Percentiles rank a stretch among this genome's conserved stretches.
phyloP scores from a whole-genome alignment of 1,140 invertebrate species.

The Zelostemma sp. region DNA sequence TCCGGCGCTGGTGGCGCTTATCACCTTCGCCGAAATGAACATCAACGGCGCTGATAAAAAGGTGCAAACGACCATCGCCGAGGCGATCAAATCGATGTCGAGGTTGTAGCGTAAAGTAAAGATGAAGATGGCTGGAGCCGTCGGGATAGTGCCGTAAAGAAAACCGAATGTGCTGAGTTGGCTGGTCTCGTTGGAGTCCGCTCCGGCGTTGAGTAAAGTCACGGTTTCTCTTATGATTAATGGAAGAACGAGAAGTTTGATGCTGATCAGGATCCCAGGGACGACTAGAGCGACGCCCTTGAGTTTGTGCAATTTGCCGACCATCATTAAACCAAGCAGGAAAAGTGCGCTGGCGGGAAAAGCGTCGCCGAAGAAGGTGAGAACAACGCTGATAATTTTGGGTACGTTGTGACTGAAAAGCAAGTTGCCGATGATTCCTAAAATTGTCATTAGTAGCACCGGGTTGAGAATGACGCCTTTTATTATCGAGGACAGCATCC shows the following conservation, averaged over 20 bases:
- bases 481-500: conserved; percentile 66
- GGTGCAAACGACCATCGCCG: conserved; percentile 93
- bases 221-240: conserved; percentile 89
- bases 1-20: conserved; percentile 77
- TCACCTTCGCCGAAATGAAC: conserved; percentile 95
- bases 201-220: conserved; percentile 78
- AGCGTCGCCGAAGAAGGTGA: conserved; percentile 86
- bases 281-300: conserved; percentile 82
- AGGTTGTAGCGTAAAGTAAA: conserved; percentile 91
- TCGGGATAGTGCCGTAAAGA: conserved; percentile 95
- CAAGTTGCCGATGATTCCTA: conserved; percentile 90
- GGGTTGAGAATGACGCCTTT: conserved; percentile 90
- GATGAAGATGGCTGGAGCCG: conserved; percentile 94
- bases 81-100: conserved; percentile 90
- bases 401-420: conserved; percentile 85
- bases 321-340: conserved; percentile 90
- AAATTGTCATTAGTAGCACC: conserved; percentile 91
- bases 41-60: conserved; percentile 94
- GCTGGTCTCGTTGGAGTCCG: conserved; percentile 78
- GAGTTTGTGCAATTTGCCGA: conserved; percentile 87
- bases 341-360: conserved; percentile 94
- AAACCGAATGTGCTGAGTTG: conserved; percentile 94
- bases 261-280: conserved; percentile 87
- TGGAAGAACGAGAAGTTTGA: conserved; percentile 91
- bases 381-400: conserved; percentile 78